phyloP scores from a whole-genome alignment of 2,888 invertebrate species.

The Ephialtes manifestator region DNA sequence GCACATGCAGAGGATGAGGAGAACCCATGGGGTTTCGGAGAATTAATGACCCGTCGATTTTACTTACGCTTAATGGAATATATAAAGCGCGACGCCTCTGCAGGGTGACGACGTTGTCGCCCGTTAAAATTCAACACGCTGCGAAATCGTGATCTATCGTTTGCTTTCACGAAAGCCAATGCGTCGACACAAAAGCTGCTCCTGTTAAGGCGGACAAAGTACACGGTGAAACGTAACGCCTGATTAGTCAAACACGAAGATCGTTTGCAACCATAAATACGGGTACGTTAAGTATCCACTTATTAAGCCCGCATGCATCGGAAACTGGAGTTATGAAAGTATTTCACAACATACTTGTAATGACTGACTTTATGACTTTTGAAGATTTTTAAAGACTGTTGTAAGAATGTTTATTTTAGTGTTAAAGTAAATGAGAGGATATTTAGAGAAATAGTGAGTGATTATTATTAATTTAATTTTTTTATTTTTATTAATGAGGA shows the following conservation, averaged over 20 bases:
- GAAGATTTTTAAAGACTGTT: not conserved
- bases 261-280: slow-evolving; percentile 41
- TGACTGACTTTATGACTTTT: not conserved
- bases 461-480: too few species aligned
- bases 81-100: slow-evolving; percentile 19
- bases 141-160: slow-evolving; percentile 51
- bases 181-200: not conserved
- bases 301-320: slow-evolving; percentile 50
- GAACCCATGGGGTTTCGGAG: slow-evolving; percentile 25
- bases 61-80: slow-evolving; percentile 58
- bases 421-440: not conserved
- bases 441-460: too few species aligned
- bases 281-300: slow-evolving; percentile 26
- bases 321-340: not conserved
- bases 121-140: slow-evolving; percentile 49
- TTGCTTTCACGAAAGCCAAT: slow-evolving; percentile 32
- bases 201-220: slow-evolving; percentile 27
- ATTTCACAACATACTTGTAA: not conserved
- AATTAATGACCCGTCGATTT: slow-evolving; percentile 71
- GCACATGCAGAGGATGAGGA: slow-evolving; percentile 4
- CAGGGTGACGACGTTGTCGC: slow-evolving; percentile 36
- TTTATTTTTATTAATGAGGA: too few species aligned
- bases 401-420: not conserved
- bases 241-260: slow-evolving; percentile 36
- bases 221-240: not conserved